Evolutionary conservation across 2,113 vertebrate species (phyloP), one percentile per base, ranked within the genome.

Genomic region (Empidonax alnorum): DNA sequence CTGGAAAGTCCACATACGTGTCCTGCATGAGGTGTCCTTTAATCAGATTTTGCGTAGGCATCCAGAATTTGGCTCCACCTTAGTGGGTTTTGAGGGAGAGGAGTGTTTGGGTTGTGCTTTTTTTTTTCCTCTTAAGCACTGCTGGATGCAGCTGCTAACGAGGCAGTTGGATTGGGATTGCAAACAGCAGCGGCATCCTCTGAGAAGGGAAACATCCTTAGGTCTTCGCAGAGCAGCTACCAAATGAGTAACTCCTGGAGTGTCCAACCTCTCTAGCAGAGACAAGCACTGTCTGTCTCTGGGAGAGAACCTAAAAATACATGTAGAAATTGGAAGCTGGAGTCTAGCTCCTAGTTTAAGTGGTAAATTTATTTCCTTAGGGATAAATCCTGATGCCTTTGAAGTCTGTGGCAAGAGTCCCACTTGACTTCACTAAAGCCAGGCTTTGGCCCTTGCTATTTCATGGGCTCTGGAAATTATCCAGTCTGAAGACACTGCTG

Each of bases 401-500:
- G 96, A 96, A 96, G 92, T 89, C 73, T 42, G 66, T 93, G 94
- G 83, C 92, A 92, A 84, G 46, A 66, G 53, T 96, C 88, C 93
- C 69, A 33, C 44, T 94, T 82, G 71, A 62, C 21, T 87, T 90
- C 3, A 22, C 49, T 78, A 30, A 72, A 90, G 62, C 31, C 53
- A n/a, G 69, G 46, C 69, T 87, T 82, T 94, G 76, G 65, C 73
- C 76, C 74, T 90, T 67, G 59, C 31, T 81, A 2, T 85, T 93
- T 63, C 39, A 10, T 30, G 56, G 73, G 16, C 86, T 82, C 73
- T 92, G 90, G 88, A 84, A 52, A 8, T n/a, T 8, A 21, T 73
- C 83, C 69, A 82, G 53, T 14, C 10, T 47, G 83, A 84, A 81
- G 86, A 81, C 56, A 69, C n/a, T 53, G 79, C 75, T 61, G 27